These are phyloP conservation scores for Oriolus oriolus DNA, from an alignment of 2,113 vertebrate genomes.

Conservation along the genomic window DNA sequence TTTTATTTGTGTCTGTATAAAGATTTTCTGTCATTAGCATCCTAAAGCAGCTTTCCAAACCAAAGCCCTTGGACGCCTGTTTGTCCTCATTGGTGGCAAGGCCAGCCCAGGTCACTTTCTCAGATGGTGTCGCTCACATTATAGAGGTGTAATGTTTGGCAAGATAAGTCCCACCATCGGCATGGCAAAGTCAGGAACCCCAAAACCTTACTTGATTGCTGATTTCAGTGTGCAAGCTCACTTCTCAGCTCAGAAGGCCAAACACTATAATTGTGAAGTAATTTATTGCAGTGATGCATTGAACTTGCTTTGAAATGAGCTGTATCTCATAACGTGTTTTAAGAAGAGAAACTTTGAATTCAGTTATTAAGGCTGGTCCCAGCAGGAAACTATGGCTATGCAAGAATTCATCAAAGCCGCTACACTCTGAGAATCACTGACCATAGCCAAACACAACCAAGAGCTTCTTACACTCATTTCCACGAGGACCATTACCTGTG, in stretches of 20 bases:
- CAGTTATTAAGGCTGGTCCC: background rate
- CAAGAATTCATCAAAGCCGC: background rate
- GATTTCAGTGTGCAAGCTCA: background rate
- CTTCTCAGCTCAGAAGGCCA: background rate
- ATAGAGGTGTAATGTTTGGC: background rate
- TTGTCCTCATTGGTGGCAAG: background rate
- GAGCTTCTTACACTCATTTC: background rate
- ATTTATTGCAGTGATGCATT: background rate
- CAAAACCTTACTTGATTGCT: background rate
- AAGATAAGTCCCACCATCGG: background rate
- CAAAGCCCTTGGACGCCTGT: background rate
- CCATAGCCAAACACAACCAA: rapidly evolving
- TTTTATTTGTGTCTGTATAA: background rate
- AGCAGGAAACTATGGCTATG: background rate
- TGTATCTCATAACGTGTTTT: background rate
- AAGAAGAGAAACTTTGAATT: background rate
- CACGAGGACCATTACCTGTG: background rate
- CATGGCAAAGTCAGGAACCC: background rate
- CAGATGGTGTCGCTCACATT: background rate
- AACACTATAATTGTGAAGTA: background rate
- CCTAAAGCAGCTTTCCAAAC: background rate
- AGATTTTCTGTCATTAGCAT: background rate
- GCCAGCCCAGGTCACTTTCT: background rate
- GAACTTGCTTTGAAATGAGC: background rate
- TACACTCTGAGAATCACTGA: background rate